Base-by-base conservation (phyloP, 1,140 invertebrate species). In the Triops longicaudatus region DNA sequence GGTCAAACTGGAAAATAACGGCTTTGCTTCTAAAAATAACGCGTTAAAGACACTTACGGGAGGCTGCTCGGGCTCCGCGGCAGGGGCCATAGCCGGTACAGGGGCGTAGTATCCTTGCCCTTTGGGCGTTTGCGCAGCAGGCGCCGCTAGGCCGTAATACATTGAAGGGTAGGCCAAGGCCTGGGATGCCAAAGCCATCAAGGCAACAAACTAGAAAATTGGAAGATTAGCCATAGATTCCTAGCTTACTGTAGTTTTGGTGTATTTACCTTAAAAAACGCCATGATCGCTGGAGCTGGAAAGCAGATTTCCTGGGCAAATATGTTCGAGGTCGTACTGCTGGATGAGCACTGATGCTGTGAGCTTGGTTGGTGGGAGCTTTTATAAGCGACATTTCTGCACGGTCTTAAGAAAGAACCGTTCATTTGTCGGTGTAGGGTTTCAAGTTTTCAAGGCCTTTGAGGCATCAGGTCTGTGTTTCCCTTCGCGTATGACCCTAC, bases 201-300 rank as follows among this genome's bases (percentile, higher is more conserved):
- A 17, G 27, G 73, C 72, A 28, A 77, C 27, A n/a, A 73, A 27
- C 76, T 77, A 42, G 26, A 14, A 75, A 75, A 31, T 63, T 63
- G 50, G 31, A 37, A 22, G 14, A 63, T 63, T 63, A 63, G 50
- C 50, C 50, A 17, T n/a, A 63, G 22, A 63, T 17, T 63, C 3
- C 10, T 28, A 27, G 26, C n/a, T 3, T 72, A 63, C 7, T 17
- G 17, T 72, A 63, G 42, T 28, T 28, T 76, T 72, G 44, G n/a
- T 76, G n/a, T 17, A 11, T n/a, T 50, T 73, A 72, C 76, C 72
- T 76, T 72, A 37, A 76, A 73, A 72, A 41, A 76, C 22, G n/a
- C 50, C 76, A 73, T 76, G 37, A 7, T 31, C 10, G 26, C 31
- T 75, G 50, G 22, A 63, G 50, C 22, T 12, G 31, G 31, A 37